Evolutionary conservation across 1,140 invertebrate species (phyloP), one percentile per base, ranked within the genome.

Genomic region (Penaeus indicus): DNA sequence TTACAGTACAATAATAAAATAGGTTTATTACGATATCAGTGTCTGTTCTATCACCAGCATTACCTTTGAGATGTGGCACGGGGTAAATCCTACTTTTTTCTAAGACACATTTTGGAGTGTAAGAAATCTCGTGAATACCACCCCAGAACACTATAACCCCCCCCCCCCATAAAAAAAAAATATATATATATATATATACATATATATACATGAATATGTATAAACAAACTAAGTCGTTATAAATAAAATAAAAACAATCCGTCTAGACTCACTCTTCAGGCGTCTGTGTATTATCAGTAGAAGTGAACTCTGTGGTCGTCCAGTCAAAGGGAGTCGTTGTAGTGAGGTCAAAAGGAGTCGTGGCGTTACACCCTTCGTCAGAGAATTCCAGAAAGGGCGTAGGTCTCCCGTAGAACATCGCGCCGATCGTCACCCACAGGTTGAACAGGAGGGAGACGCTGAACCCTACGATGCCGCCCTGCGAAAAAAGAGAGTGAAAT

Each of bases 381-480:
- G 84, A 86, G 84, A 86, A 86, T 19, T 77, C 47, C 16, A 86
- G 60, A 32, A 1, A 60, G 5, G 42, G 21, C 27, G 72, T 47
- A 11, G 75, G 16, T 21, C 11, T 21, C 54, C 84, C 72, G 25
- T 60, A 78, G 16, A 86, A 21, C 75, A 77, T 86, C 7, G 84
- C 87, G 86, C 89, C 89, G 16, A 90, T 60, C 8, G 91, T 91
- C 47, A 92, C 62, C 91, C 91, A 92, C 0, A 91, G 25, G 90
- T 91, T 92, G 25, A 81, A 75, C 7, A 90, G 32, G 79, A 92
- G 90, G 27, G 91, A 91, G n/a, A 69, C 64, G 11, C 62, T n/a
- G 88, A 92, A 91, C 16, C 92, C 92, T 54, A 67, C 62, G 21
- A 90, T 88, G n/a, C 90, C 91, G 22, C 92, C 91, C 91, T 92